Evolutionary conservation across 2,888 invertebrate genomes (phyloP), one percentile per base, ranked within the genome.

Genomic region (Busseola fusca): DNA sequence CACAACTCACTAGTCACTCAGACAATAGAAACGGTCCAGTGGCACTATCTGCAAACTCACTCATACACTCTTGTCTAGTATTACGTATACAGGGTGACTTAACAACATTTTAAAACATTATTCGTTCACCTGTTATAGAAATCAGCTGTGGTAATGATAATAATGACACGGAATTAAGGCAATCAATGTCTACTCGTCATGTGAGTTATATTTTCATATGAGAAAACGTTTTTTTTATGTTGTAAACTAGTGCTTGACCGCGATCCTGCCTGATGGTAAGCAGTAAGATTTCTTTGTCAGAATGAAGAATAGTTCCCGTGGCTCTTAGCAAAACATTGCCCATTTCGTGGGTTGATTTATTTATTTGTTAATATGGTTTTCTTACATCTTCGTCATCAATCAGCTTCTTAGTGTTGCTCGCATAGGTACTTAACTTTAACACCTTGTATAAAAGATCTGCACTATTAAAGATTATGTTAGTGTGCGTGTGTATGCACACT

Each of bases 371-470:
- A 66, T 14, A n/a, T n/a, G 1, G 12, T 40, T 67, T 69, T 42
- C 40, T 30, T 21, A 16, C 30, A 27, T 37, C n/a, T 37, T 27
- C 16, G 27, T 37, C n/a, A 48, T 48, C 27, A 37, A 45, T 45
- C 6, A n/a, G 2, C 6, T 27, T 25, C 10, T 30, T 9, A 48
- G 27, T 27, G 18, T 18, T n/a, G 14, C 25, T 1, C 14, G 40
- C 16, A 6, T 30, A n/a, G n/a, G n/a, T n/a, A 71, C 18, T 72
- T 18, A 59, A 21, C 59, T 10, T n/a, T n/a, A 50, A 30, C 50
- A 56, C 59, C 48, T 50, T 37, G 37, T 64, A 50, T 30, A 42
- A 48, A 60, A 72, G 37, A 78, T 72, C 50, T 54, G 73, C 58
- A 75, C 45, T 59, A 14, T 37, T 59, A 73, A 52, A 14, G 7